phyloP scores from a whole-genome alignment of 2,797 vertebrate genomes.

The Otolemur crassicaudatus region DNA sequence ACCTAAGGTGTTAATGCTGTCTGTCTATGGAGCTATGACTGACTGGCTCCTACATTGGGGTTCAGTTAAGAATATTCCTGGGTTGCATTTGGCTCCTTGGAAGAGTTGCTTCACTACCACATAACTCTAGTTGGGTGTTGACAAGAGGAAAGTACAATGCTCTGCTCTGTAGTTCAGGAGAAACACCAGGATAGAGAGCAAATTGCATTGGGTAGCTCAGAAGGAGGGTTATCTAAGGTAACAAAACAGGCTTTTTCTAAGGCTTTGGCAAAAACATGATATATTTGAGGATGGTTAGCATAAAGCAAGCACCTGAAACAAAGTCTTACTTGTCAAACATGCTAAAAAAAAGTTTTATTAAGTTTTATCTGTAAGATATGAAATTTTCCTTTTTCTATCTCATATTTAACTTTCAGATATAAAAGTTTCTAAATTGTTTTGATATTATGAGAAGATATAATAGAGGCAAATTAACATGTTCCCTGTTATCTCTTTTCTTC shows the following conservation, averaged over 20 bases:
- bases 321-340: not conserved
- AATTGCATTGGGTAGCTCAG: not conserved
- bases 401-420: not conserved
- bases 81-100: not conserved
- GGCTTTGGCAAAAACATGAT: not conserved
- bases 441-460: constrained; percentile 24
- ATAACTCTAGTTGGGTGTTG: not conserved
- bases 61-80: not conserved
- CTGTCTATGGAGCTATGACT: not conserved
- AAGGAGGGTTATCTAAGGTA: not conserved
- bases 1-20: not conserved
- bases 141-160: not conserved
- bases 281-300: not conserved
- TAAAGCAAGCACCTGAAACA: not conserved
- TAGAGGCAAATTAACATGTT: not conserved
- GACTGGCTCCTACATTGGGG: not conserved
- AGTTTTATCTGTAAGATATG: not conserved
- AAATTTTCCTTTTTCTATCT: constrained; percentile 5
- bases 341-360: not conserved
- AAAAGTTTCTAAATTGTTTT: constrained; percentile 27
- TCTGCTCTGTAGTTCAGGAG: not conserved
- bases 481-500: not conserved
- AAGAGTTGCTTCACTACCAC: not conserved
- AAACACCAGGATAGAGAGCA: not conserved
- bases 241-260: not conserved